Percentiles rank a stretch among this genome's conserved stretches.
Conservation (phyloP, 2,113 vertebrate genomes). For the Ochotona curzoniae region DNA sequence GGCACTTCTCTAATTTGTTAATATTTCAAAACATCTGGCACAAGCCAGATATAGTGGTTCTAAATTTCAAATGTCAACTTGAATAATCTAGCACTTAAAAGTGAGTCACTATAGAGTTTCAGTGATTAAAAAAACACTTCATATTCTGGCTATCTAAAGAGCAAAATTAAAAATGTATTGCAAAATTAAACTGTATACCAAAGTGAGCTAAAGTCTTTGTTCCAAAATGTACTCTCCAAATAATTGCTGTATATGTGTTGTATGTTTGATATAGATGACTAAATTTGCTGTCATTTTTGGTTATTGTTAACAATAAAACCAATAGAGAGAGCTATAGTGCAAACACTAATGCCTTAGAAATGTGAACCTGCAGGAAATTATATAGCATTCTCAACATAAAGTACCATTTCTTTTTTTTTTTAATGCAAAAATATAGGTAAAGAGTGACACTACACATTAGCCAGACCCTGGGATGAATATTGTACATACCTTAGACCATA, state of each 20-base stretch:
- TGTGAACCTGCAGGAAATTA: not conserved
- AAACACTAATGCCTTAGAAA: conserved; percentile 15
- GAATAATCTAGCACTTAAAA: conserved; percentile 27
- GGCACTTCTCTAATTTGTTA: conserved; percentile 28
- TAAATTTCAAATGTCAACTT: conserved; percentile 59
- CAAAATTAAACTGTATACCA: conserved; percentile 40
- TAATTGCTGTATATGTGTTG: conserved; percentile 50
- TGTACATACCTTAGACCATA: not conserved
- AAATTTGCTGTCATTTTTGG: conserved; percentile 58
- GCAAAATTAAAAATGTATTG: not conserved
- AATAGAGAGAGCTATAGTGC: not conserved
- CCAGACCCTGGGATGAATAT: not conserved
- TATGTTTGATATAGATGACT: conserved; percentile 48
- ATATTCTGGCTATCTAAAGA: conserved; percentile 23
- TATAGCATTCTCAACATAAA: not conserved
- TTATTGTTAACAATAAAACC: conserved; percentile 55
- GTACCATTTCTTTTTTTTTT: not conserved
- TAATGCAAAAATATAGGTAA: not conserved
- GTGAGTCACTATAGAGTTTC: not conserved
- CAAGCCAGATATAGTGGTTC: conserved; percentile 16
- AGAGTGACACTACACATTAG: not conserved
- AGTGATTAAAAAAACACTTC: conserved; percentile 54
- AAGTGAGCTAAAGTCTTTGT: conserved; percentile 50
- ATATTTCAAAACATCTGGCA: conserved; percentile 46
- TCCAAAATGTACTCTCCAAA: conserved; percentile 45